Evolutionary conservation across 2,113 vertebrate species (phyloP).

Genomic region (Ageneiosus marmoratus): DNA sequence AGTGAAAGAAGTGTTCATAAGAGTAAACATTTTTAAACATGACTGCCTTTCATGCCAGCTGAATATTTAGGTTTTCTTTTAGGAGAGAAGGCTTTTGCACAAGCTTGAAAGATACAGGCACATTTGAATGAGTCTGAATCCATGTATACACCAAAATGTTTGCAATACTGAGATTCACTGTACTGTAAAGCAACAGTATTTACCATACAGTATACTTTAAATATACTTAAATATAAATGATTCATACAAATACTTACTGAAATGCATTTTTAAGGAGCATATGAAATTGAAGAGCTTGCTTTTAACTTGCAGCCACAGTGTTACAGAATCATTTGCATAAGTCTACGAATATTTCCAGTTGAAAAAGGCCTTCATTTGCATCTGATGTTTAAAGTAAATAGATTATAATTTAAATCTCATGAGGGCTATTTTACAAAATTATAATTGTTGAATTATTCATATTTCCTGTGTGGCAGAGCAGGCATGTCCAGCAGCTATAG

Average conservation of each 20-base stretch:
- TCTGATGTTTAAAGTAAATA: background rate
- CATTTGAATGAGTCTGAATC: conserved; percentile 40
- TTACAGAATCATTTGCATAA: background rate
- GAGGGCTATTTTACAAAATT: background rate
- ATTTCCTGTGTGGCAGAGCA: background rate
- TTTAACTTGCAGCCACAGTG: background rate
- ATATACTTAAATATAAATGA: background rate
- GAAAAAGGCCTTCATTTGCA: background rate
- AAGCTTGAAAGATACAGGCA: conserved; percentile 45
- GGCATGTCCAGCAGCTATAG: background rate
- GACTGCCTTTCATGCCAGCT: conserved; percentile 16
- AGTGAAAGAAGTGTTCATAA: background rate
- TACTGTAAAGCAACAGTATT: background rate
- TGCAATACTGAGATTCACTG: conserved; percentile 43
- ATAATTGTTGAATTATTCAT: background rate
- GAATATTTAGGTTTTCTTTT: conserved; percentile 46
- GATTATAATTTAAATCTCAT: background rate
- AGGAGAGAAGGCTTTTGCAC: conserved; percentile 38
- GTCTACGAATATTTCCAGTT: background rate
- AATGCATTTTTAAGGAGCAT: background rate
- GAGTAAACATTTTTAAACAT: conserved; percentile 33
- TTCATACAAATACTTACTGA: background rate
- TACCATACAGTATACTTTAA: background rate
- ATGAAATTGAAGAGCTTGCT: background rate
- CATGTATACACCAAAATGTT: conserved; percentile 32